Base-by-base conservation (phyloP, 1,140 invertebrate genomes). In the Lepidurus arcticus region DNA sequence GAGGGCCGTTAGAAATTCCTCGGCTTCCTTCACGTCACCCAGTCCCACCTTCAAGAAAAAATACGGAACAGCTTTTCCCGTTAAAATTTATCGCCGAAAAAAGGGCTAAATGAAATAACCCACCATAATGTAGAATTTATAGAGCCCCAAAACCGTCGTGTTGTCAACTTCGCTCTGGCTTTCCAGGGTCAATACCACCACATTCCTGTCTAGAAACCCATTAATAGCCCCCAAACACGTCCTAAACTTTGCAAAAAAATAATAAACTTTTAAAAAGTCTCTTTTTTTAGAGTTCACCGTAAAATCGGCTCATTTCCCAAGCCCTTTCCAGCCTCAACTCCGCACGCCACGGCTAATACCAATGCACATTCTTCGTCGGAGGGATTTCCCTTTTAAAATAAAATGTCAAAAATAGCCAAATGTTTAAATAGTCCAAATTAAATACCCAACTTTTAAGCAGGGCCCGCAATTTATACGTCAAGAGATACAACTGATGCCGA, bases 41-140 rank as follows among this genome's bases (percentile, higher is more conserved):
- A 65, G 21, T 65, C 53, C 53, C 53, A 65, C 53, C 53, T 65
- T 65, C 53, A 65, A 65, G 53, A 13, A 13, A 65, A 65, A 65
- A 21, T n/a, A n/a, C 21, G 16, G n/a, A n/a, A 65, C 16, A 13
- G 16, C 21, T 65, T 65, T 65, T n/a, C 13, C 53, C 13, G 8
- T 21, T 65, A 65, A 65, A 65, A 65, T 13, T 65, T n/a, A 21
- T n/a, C 16, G 7, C 53, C 16, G 16, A 7, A 16, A 65, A 65
- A 65, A 7, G 53, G 21, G 53, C 53, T 34, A 34, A 34, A 34
- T 34, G 4, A 34, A 34, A 34, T 34, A 34, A 34, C 13, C 21
- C 53, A 65, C 53, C 53, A 65, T 65, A 65, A 65, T 65, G 53
- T 65, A 65, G 53, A 65, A 65, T 65, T 65, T 65, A 65, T 65